Conservation (phyloP, 2,113 vertebrate species). For the Sylvietta virens region DNA sequence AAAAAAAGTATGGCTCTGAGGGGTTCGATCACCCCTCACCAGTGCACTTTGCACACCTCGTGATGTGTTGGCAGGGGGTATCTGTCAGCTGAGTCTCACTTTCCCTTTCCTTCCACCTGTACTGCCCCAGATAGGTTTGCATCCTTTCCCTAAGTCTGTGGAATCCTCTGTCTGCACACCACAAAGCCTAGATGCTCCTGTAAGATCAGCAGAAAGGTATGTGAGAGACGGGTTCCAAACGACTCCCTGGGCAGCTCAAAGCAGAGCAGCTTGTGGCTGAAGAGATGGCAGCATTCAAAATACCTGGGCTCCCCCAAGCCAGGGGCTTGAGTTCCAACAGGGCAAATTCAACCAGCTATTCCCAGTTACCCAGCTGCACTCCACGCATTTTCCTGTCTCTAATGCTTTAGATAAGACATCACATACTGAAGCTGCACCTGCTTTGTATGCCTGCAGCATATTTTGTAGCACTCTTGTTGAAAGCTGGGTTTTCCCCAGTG, state of each 20-base stretch:
- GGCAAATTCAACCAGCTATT: background rate
- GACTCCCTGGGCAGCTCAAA: background rate
- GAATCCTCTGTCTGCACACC: background rate
- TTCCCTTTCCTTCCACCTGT: background rate
- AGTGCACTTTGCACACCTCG: accelerated
- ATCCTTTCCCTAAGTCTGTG: background rate
- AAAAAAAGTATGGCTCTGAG: background rate
- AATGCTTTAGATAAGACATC: background rate
- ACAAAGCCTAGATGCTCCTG: background rate
- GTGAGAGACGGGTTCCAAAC: background rate
- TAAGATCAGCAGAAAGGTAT: background rate
- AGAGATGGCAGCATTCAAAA: background rate
- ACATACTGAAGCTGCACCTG: background rate
- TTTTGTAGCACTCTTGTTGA: background rate
- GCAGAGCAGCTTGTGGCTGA: background rate
- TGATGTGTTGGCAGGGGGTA: background rate
- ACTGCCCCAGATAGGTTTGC: background rate
- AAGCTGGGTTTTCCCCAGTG: background rate
- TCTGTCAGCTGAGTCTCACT: background rate
- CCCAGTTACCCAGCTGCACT: background rate
- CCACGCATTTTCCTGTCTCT: background rate
- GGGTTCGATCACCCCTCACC: accelerated
- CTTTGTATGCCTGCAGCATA: background rate
- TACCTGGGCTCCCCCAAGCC: background rate
- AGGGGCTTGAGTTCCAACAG: background rate